Evolutionary conservation across 2,888 invertebrate genomes (phyloP).

Genomic region (Drosophila seclusa): DNA sequence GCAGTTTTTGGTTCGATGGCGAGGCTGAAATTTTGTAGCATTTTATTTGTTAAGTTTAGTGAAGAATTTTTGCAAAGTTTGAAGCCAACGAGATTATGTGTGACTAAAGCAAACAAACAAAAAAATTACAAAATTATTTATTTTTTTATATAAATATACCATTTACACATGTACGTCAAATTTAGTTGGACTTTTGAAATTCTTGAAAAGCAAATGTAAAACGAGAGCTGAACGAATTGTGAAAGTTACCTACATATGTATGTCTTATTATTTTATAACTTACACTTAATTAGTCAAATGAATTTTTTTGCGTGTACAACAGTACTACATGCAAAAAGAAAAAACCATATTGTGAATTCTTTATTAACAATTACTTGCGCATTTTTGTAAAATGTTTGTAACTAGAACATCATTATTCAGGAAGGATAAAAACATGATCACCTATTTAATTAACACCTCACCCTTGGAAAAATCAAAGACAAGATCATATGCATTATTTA

Average conservation of each 20-base stretch:
- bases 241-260: slow-evolving; percentile 23
- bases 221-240: slow-evolving; percentile 26
- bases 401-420: slow-evolving; percentile 24
- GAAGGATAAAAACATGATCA: slow-evolving; percentile 25
- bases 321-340: slow-evolving; percentile 27
- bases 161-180: slow-evolving; percentile 19
- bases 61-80: slow-evolving; percentile 56
- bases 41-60: slow-evolving; percentile 77
- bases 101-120: slow-evolving; percentile 70
- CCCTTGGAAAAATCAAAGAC: slow-evolving; percentile 60
- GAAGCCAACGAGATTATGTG: slow-evolving; percentile 78
- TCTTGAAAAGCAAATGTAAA: slow-evolving; percentile 17
- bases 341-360: slow-evolving; percentile 53
- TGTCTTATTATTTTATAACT: slow-evolving; percentile 52
- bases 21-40: slow-evolving; percentile 79
- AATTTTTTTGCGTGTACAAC: slow-evolving; percentile 57
- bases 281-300: slow-evolving; percentile 75
- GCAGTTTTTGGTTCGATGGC: slow-evolving; percentile 58
- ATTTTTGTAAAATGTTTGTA: slow-evolving; percentile 56
- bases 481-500: slow-evolving; percentile 60
- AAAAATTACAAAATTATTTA: slow-evolving; percentile 65
- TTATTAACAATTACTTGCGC: slow-evolving; percentile 47
- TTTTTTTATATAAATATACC: slow-evolving; percentile 41
- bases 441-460: slow-evolving; percentile 53
- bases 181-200: slow-evolving; percentile 25